phyloP scores from a whole-genome alignment of 2,113 vertebrate genomes.

The Meriones unguiculatus region DNA sequence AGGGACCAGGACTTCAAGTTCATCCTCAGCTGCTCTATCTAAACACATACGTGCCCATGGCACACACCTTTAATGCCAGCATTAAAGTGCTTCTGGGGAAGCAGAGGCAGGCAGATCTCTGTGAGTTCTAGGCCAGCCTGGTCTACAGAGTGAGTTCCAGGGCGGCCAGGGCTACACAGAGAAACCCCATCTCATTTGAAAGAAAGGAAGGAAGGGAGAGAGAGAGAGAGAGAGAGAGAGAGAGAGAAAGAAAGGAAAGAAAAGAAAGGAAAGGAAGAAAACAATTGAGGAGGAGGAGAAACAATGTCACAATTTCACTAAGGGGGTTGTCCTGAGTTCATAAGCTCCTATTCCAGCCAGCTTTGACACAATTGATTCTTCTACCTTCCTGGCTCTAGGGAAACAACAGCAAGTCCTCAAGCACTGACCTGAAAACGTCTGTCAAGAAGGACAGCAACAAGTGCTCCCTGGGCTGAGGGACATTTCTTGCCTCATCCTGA shows the following conservation, averaged over 20 bases:
- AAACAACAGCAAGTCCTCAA: constrained; percentile 63
- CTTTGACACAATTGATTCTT: not conserved
- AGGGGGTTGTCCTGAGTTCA: not conserved
- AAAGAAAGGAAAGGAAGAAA: not conserved
- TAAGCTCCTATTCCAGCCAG: not conserved
- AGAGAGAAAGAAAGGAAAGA: not conserved
- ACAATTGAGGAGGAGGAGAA: not conserved
- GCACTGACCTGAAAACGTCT: constrained; percentile 74
- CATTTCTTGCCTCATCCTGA: not conserved
- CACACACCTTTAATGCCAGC: not conserved
- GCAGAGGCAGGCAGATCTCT: not conserved
- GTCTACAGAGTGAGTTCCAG: not conserved
- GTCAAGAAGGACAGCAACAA: constrained; percentile 77
- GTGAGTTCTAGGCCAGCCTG: not conserved
- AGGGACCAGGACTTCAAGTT: not conserved
- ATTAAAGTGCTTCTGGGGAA: too few species aligned
- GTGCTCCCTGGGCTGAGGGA: constrained; percentile 82
- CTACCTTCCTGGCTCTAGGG: constrained; percentile 68
- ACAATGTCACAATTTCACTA: not conserved
- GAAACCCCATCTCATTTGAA: not conserved
- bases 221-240: not conserved
- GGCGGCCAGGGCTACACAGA: not conserved
- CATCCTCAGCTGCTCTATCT: not conserved
- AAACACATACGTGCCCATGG: not conserved
- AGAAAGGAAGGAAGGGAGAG: not conserved